Conservation (phyloP, 2,888 invertebrate species). For the Parnassius smintheus region DNA sequence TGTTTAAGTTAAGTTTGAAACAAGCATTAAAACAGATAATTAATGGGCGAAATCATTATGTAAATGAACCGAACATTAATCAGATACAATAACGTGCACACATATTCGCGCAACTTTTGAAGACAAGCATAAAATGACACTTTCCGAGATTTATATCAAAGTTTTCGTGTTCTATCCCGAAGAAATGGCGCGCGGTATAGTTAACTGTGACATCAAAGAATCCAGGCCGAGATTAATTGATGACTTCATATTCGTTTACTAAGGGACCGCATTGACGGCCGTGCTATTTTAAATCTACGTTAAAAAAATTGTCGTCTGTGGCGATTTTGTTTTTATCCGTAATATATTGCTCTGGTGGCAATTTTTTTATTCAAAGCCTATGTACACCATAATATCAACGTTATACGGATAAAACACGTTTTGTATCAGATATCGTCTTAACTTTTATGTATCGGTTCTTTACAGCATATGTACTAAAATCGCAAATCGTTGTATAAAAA, state of each 20-base stretch:
- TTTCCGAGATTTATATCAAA: slow-evolving; percentile 27
- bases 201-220: slow-evolving; percentile 54
- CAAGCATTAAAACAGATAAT: not conserved
- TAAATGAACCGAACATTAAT: slow-evolving; percentile 17
- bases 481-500: no score
- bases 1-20: not conserved
- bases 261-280: slow-evolving; percentile 30
- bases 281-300: slow-evolving; percentile 29
- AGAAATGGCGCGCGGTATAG: slow-evolving; percentile 35
- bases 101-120: slow-evolving; percentile 25
- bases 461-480: no score
- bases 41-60: slow-evolving; percentile 16
- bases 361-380: slow-evolving; percentile 2
- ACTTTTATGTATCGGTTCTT: not conserved
- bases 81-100: slow-evolving; percentile 16
- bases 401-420: slow-evolving; percentile 9
- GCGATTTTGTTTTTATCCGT: slow-evolving; percentile 4
- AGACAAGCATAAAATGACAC: slow-evolving; percentile 26
- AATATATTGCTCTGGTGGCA: slow-evolving; percentile 9
- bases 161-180: slow-evolving; percentile 27
- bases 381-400: slow-evolving; percentile 10
- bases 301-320: slow-evolving; percentile 1
- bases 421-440: slow-evolving; percentile 12
- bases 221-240: slow-evolving; percentile 46
- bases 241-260: slow-evolving; percentile 48